A percentile compares a stretch with the other conserved stretches of the same genome.
phyloP scores from a whole-genome alignment of 2,888 invertebrate species.

The Plutella xylostella region DNA sequence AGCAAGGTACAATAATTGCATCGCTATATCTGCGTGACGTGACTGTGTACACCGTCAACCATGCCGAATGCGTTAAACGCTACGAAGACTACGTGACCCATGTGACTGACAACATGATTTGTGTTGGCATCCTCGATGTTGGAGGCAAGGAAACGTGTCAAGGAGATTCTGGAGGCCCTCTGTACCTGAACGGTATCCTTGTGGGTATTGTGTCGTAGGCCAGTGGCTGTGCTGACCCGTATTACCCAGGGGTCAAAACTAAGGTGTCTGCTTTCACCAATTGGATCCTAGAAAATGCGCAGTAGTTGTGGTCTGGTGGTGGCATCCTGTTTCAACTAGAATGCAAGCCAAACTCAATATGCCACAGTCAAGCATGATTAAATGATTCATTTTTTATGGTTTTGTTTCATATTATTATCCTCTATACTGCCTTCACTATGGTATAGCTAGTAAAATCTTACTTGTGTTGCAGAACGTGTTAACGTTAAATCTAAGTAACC shows the following conservation, averaged over 20 bases:
- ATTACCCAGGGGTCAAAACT: slow-evolving; percentile 61
- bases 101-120: slow-evolving; percentile 38
- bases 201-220: slow-evolving; percentile 64
- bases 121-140: slow-evolving; percentile 31
- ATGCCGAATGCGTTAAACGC: slow-evolving; percentile 30
- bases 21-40: slow-evolving; percentile 19
- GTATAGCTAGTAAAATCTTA: no score
- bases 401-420: no score
- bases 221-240: slow-evolving; percentile 47
- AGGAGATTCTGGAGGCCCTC: slow-evolving; percentile 65
- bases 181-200: slow-evolving; percentile 36
- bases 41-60: slow-evolving; percentile 33
- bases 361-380: no score
- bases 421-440: no score
- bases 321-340: no score
- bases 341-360: no score
- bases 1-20: not conserved
- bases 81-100: slow-evolving; percentile 30
- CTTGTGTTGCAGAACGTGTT: no score
- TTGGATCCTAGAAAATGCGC: slow-evolving; percentile 38
- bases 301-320: no score
- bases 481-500: no score
- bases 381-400: no score
- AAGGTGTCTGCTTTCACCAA: slow-evolving; percentile 37
- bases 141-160: slow-evolving; percentile 46